Evolutionary conservation across 2,888 invertebrate species (phyloP).

Genomic region (Papilio gigon): DNA sequence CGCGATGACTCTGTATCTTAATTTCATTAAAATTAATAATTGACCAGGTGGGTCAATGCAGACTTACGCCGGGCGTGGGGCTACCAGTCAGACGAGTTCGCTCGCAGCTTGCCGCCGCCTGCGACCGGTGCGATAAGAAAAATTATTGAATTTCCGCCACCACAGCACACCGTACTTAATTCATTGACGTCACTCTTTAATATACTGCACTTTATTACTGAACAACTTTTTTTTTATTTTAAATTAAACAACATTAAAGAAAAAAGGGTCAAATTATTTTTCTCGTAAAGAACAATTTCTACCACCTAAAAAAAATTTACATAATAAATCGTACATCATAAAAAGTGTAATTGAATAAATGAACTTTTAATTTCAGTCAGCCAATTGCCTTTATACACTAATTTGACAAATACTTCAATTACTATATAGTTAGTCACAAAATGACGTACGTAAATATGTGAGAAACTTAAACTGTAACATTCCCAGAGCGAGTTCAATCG

Average conservation of each 20-base stretch:
- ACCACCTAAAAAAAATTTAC: no score
- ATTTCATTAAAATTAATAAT: constrained; percentile 50
- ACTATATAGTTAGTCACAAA: background rate
- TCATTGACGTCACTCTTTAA: constrained; percentile 30
- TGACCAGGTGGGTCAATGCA: constrained; percentile 54
- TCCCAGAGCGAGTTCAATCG: constrained; percentile 24
- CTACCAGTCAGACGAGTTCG: constrained; percentile 58
- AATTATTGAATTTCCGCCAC: constrained; percentile 35
- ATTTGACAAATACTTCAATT: background rate
- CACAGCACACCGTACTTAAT: constrained; percentile 5
- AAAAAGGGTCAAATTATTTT: no score
- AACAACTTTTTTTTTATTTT: background rate
- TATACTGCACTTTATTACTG: background rate
- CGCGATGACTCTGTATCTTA: background rate
- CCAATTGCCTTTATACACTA: no score
- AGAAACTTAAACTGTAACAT: background rate
- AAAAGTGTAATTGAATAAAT: no score
- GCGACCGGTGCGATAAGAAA: constrained; percentile 32
- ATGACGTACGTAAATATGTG: background rate
- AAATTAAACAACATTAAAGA: background rate
- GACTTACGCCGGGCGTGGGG: constrained; percentile 41
- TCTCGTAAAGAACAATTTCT: no score
- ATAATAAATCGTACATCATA: no score
- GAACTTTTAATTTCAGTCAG: no score
- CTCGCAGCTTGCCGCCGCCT: constrained; percentile 41